These are phyloP conservation scores for Etheostoma nigrum DNA, from an alignment of 2,797 vertebrate genomes.

Conservation along the genomic window DNA sequence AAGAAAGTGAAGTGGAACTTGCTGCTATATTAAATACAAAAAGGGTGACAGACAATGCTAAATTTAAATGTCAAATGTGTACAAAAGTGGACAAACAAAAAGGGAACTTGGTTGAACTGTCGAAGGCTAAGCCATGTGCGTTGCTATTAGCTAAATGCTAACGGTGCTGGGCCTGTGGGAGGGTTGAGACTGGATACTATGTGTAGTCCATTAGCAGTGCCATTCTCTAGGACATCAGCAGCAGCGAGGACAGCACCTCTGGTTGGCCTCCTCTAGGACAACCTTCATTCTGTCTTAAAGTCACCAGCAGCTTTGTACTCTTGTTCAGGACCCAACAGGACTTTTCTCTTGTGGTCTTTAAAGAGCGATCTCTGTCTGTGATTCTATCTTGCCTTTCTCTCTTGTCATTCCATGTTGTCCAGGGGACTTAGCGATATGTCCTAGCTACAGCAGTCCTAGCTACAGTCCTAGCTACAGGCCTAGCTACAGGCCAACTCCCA, in stretches of 20 bases:
- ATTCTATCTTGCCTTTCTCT: conserved; percentile 62
- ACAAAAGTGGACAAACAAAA: conserved; percentile 18
- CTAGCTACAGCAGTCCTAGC: conserved; percentile 41
- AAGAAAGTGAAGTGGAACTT: conserved; percentile 42
- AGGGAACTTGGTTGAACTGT: conserved; percentile 15
- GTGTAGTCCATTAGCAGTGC: conserved; percentile 50
- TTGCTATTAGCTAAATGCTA: background rate
- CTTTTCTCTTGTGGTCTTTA: conserved; percentile 54
- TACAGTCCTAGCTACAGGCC: conserved; percentile 20
- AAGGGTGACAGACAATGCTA: conserved; percentile 46
- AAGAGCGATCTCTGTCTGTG: conserved; percentile 28
- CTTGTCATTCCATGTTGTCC: conserved; percentile 64
- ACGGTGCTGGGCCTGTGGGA: conserved; percentile 10
- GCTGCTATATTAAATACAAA: conserved; percentile 58
- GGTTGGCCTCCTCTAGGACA: conserved; percentile 64
- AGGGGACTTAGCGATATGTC: conserved; percentile 60
- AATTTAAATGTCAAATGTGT: conserved; percentile 45
- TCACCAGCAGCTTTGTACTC: conserved; percentile 86
- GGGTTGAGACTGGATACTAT: conserved; percentile 15
- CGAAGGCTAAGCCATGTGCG: conserved; percentile 23
- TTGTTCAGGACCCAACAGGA: conserved; percentile 69
- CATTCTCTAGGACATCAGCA: conserved; percentile 76
- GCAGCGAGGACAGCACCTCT: conserved; percentile 63
- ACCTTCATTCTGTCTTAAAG: conserved; percentile 83
- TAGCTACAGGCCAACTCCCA: background rate